Conservation (phyloP, 2,113 vertebrate genomes). For the Oxygymnocypris stewartii region DNA sequence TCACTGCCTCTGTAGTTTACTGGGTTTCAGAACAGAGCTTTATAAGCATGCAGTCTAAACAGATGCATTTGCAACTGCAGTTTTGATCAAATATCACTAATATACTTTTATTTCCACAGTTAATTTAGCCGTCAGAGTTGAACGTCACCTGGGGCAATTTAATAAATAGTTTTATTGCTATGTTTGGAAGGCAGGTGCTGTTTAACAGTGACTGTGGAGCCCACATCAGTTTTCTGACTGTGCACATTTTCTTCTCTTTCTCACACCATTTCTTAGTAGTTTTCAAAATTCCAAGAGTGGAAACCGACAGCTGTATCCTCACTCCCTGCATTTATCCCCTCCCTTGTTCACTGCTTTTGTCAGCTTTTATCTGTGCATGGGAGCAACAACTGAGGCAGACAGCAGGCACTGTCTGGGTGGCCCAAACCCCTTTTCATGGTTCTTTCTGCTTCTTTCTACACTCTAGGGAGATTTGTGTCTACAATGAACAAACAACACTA, state of each 20-base stretch:
- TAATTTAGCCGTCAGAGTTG: slow-evolving; percentile 14
- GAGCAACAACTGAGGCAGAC: slow-evolving; percentile 66
- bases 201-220: slow-evolving; percentile 24
- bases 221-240: slow-evolving; percentile 25
- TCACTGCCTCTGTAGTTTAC: slow-evolving; percentile 2
- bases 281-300: slow-evolving; percentile 51
- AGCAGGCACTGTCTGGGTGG: slow-evolving; percentile 77
- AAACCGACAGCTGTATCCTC: slow-evolving; percentile 73
- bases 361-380: slow-evolving; percentile 69
- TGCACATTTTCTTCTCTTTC: slow-evolving; percentile 25
- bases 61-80: neutral
- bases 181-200: slow-evolving; percentile 58
- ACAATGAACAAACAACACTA: slow-evolving; percentile 43
- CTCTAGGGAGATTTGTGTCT: slow-evolving; percentile 32
- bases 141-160: slow-evolving; percentile 9
- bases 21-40: neutral
- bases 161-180: slow-evolving; percentile 26
- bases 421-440: slow-evolving; percentile 58
- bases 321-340: slow-evolving; percentile 22
- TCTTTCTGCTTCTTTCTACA: slow-evolving; percentile 58
- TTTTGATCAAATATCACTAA: neutral
- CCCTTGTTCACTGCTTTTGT: slow-evolving; percentile 52
- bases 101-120: neutral
- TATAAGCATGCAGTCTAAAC: neutral
- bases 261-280: slow-evolving; percentile 51